Conservation (phyloP, 23 tunicate species). For the Diplosoma virens region DNA sequence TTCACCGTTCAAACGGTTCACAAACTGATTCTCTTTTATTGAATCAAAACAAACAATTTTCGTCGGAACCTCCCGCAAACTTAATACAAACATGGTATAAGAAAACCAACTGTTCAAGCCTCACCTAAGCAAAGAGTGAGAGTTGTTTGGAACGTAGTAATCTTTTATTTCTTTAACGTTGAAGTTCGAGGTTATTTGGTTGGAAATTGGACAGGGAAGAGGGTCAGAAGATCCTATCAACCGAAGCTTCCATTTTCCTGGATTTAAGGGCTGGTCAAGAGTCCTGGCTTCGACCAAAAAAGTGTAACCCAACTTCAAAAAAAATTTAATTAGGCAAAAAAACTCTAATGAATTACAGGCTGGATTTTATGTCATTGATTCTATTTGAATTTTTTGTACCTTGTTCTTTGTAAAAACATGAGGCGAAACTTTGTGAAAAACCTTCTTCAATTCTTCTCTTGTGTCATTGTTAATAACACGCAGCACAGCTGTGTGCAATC, state of each 20-base stretch:
- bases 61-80: too few relatives aligned
- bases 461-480: constrained; percentile 85
- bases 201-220: constrained; percentile 56
- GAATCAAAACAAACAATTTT: too few relatives aligned
- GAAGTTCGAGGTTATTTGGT: constrained; percentile 46
- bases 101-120: too few relatives aligned
- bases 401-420: constrained; percentile 69
- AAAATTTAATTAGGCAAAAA: neutral
- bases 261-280: constrained; percentile 42
- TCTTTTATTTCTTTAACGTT: constrained; percentile 65
- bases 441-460: constrained; percentile 57
- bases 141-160: constrained; percentile 72
- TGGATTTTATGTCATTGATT: too few relatives aligned
- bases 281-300: constrained; percentile 81
- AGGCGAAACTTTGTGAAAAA: constrained; percentile 81
- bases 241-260: constrained; percentile 77
- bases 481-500: constrained; percentile 53
- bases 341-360: too few relatives aligned
- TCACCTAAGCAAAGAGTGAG: constrained; percentile 56
- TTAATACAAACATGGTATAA: too few relatives aligned
- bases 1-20: too few relatives aligned
- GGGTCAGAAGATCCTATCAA: constrained; percentile 70
- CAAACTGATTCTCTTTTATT: too few relatives aligned
- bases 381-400: too few relatives aligned
- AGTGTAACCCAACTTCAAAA: constrained; percentile 77